Evolutionary conservation across 2,888 invertebrate genomes (phyloP), one percentile per base, ranked within the genome.

Genomic region (Thelaira solivaga): DNA sequence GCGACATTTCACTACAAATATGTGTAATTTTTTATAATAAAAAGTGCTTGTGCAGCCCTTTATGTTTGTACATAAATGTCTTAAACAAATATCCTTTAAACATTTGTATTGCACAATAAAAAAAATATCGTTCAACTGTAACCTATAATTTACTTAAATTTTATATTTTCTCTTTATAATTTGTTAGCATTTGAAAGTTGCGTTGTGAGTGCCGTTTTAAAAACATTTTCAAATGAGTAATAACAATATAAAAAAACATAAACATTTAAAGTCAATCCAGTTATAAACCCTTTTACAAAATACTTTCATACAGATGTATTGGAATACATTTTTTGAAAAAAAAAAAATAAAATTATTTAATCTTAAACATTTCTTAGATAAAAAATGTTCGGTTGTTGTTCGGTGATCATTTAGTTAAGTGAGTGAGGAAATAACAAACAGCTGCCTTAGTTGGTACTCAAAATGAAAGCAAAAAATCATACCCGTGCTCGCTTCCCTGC

Each of bases 371-470:
- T 74, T 67, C 24, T 59, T n/a, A 24, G 55, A 64, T 72, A 64
- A 61, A 55, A 47, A 36, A n/a, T n/a, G n/a, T n/a, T n/a, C n/a
- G n/a, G n/a, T n/a, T n/a, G n/a, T 29, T 8, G 13, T 16, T 2
- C 20, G 13, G 11, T 11, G 29, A 24, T 18, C n/a, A 4, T 26
- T 26, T 20, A 29, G 18, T 55, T 64, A 72, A 64, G 39, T 64
- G 24, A 72, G 72, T 72, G 45, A 55, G 64, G 64, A 72, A 72
- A 55, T 72, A 64, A 29, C 29, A 45, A 41, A 69, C 78, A 78
- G 78, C 78, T 78, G 78, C 78, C 65, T 71, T 67, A 68, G 55
- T 65, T 53, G 65, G n/a, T n/a, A n/a, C n/a, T 31, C 29, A 55
- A 53, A 65, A 26, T 20, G 36, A 47, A 26, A 39, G 36, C 18